Base-by-base conservation (phyloP, 2,113 vertebrate species). In the Shinisaurus crocodilurus region DNA sequence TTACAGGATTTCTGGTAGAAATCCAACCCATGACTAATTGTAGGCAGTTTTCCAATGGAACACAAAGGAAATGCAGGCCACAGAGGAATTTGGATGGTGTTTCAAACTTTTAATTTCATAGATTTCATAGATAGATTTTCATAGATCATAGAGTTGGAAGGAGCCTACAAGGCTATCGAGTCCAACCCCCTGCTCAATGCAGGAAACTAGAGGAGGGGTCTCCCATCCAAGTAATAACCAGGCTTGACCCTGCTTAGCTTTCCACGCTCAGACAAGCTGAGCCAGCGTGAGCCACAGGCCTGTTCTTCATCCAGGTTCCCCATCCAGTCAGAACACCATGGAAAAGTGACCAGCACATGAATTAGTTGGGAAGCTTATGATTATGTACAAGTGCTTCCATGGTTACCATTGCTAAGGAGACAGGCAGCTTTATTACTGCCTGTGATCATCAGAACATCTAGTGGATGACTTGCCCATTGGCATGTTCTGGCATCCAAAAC, bases 361-460 rank as follows among this genome's bases (percentile, higher is more conserved):
- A 93, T 87, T 89, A 79, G 23, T 79, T 13, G 72, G 85, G 81
- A 60, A 90, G 45, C 8, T 69, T 40, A 91, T 80, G 32, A 91
- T 69, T 83, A 85, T 85, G 89, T 69, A 20, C 29, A 2, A 82
- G 45, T 12, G 25, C 90, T 92, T 94, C 92, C 90, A 89, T 69
- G 86, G 93, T 75, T 96, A 91, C 90, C 37, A 92, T 96, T 95
- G 90, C 95, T 82, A 95, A 0, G 94, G 96, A 93, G 90, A 96
- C 77, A 5, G 40, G 43, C 43, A 84, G 50, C 7, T 82, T 82
- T 40, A 32, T 80, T n/a, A 43, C 20, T 50, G 29, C 34, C 43
- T 74, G 12, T n/a, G 45, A 45, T 76, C 50, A 50, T 48, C 40
- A 67, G 75, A 1, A 13, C 37, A 32, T 45, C 54, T 32, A 45